phyloP scores from a whole-genome alignment of 2,888 invertebrate species.

The Sesia bembeciformis region DNA sequence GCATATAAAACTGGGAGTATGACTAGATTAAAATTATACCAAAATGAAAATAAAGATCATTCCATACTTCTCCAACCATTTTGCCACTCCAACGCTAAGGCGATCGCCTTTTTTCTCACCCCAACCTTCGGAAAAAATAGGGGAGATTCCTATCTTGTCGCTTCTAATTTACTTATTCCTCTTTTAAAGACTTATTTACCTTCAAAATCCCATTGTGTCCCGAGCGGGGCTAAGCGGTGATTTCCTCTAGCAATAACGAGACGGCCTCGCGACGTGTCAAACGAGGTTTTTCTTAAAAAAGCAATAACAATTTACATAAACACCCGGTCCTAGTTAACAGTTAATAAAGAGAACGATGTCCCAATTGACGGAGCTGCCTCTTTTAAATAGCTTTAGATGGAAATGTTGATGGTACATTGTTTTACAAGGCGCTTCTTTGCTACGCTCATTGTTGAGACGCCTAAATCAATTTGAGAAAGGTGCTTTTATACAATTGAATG shows the following conservation, averaged over 20 bases:
- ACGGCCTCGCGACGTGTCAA: conserved; percentile 62
- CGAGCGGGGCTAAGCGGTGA: conserved; percentile 49
- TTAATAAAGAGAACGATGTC: conserved; percentile 70
- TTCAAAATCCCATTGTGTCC: conserved; percentile 74
- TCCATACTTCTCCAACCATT: conserved; percentile 34
- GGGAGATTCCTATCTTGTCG: conserved; percentile 85
- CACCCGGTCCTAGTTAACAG: conserved; percentile 70
- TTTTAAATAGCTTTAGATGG: conserved; percentile 61
- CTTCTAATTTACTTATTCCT: conserved; percentile 87
- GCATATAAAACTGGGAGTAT: no score
- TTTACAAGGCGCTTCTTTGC: conserved; percentile 47
- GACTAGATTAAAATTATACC: no score
- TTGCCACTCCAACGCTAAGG: conserved; percentile 40
- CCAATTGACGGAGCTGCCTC: conserved; percentile 58
- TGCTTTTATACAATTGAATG: neutral
- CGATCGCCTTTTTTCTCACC: conserved; percentile 69
- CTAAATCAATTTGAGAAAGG: conserved; percentile 16
- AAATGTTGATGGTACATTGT: conserved; percentile 62
- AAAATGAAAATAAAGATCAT: no score
- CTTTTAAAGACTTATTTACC: conserved; percentile 84
- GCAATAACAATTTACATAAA: conserved; percentile 75
- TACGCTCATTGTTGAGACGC: conserved; percentile 17
- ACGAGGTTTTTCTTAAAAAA: conserved; percentile 69
- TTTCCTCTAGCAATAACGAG: conserved; percentile 52
- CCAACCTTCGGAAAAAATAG: conserved; percentile 70